Conservation (phyloP, 2,797 vertebrate species). For the Halcyon chelicuti region DNA sequence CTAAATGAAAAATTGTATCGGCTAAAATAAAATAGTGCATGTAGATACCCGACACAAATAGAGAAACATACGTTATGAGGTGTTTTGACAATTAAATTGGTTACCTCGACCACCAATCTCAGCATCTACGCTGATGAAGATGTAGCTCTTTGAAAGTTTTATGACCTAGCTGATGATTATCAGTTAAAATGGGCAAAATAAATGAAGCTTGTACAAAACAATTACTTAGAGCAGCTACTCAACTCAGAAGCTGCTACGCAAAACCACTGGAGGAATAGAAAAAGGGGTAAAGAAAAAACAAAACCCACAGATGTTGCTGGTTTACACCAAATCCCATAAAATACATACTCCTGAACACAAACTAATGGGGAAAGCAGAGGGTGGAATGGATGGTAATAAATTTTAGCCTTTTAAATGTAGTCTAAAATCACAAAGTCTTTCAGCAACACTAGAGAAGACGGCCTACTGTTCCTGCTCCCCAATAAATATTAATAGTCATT, state of each 20-base stretch:
- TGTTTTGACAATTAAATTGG: not conserved
- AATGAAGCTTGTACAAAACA: not conserved
- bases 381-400: not conserved
- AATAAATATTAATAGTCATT: not conserved
- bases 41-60: not conserved
- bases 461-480: rapidly evolving
- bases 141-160: not conserved
- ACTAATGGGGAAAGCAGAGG: not conserved
- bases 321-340: not conserved
- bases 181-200: not conserved
- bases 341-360: not conserved
- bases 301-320: rapidly evolving
- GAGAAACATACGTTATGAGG: rapidly evolving
- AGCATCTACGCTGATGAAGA: not conserved
- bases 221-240: not conserved
- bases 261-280: not conserved
- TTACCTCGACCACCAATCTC: not conserved
- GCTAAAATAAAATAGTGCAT: not conserved
- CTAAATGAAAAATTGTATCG: not conserved
- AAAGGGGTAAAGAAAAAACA: not conserved
- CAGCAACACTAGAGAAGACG: not conserved
- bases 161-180: not conserved
- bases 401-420: not conserved
- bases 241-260: not conserved
- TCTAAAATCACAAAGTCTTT: not conserved